Evolutionary conservation across 2,888 invertebrate species (phyloP), one percentile per base, ranked within the genome.

Genomic region (Steromphala cineraria): DNA sequence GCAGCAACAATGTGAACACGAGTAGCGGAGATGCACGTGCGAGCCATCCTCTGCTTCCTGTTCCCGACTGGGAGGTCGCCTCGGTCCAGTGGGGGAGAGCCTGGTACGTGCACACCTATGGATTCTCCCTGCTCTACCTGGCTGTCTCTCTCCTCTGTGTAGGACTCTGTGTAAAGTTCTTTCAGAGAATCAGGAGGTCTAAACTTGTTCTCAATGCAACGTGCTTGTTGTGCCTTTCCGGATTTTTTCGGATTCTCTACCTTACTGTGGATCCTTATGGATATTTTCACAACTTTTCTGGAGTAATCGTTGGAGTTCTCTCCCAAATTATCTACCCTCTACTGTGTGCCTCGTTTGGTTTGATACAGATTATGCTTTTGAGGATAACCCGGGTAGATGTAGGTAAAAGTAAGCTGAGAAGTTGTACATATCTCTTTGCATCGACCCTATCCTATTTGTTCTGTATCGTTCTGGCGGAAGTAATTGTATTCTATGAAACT

Each of bases 251-350:
- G 84, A 94, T 94, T 21, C 91, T 93, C 62, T 94, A 94, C 80
- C 94, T 95, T 80, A 94, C 95, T 90, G 94, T 95, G 87, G 95
- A 95, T 90, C 95, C 95, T 55, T 95, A 95, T 92, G 94, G 94
- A 87, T 93, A 94, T 56, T 94, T 91, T 1, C 90, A 94, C 94
- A 93, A 92, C 77, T 93, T 95, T 92, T 95, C 95, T 62, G 93
- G 92, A 85, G 92, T 94, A 62, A 91, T 95, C 84, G 94, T 94
- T 28, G 93, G 94, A 67, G 93, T 95, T 81, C 90, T 95, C 84
- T 95, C 95, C 94, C 95, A 95, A 87, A 90, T 95, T 78, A 95
- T 95, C 82, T 95, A 94, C 89, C 95, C 95, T 15, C 94, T 95
- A 88, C 93, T 95, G 81, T 94, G 95, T 75, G 95, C 95, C 55